Conservation (phyloP, 1,140 invertebrate genomes). For the Frieseomelitta varia region DNA sequence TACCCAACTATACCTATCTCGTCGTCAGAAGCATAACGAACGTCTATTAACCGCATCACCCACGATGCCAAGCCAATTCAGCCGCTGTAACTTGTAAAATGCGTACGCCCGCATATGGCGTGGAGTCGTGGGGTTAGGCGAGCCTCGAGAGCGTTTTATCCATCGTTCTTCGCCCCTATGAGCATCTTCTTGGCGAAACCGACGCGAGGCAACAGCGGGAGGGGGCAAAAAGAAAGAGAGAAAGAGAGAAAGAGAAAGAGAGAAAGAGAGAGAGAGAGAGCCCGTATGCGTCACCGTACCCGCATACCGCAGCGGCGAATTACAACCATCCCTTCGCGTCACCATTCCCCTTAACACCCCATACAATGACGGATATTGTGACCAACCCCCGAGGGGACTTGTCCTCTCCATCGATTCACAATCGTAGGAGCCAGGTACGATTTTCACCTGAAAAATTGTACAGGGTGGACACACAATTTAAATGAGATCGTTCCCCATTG, state of each 20-base stretch:
- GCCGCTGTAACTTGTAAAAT: not conserved
- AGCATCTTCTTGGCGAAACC: slow-evolving; percentile 1
- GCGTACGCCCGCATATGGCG: slow-evolving; percentile 22
- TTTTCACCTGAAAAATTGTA: not conserved
- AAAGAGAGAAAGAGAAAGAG: not conserved
- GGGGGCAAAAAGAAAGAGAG: no score
- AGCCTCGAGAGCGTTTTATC: not conserved
- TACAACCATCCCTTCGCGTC: slow-evolving; percentile 22
- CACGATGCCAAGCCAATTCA: not conserved
- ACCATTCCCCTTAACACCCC: not conserved
- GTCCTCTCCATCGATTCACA: not conserved
- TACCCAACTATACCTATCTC: not conserved
- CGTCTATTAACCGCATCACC: not conserved
- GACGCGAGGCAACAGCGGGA: not conserved
- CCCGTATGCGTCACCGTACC: slow-evolving; percentile 41
- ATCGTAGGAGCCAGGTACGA: slow-evolving; percentile 18
- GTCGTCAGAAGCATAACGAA: slow-evolving; percentile 10
- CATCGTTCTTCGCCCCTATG: not conserved
- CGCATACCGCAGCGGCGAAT: slow-evolving; percentile 54
- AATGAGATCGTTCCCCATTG: no score
- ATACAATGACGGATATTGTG: slow-evolving; percentile 53
- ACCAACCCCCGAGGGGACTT: slow-evolving; percentile 33
- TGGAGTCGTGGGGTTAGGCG: not conserved
- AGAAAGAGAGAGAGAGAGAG: not conserved
- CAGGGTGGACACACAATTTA: no score